phyloP scores from a whole-genome alignment of 2,888 invertebrate species.

The Sinelater perroti region DNA sequence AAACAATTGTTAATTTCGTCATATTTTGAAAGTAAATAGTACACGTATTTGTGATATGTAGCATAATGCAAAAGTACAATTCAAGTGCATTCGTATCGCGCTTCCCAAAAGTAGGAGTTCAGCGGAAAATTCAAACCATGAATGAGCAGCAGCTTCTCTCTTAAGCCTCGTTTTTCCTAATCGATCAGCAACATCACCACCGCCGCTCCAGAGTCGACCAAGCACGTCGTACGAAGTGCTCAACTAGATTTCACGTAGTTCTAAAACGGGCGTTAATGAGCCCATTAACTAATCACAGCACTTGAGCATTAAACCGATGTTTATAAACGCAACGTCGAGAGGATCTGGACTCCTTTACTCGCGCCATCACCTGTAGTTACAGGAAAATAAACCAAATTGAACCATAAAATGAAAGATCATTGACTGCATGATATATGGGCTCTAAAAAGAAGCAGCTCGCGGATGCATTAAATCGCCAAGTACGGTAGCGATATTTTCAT shows the following conservation, averaged over 20 bases:
- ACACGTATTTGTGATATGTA: too few relatives aligned
- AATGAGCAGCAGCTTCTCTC: too few relatives aligned
- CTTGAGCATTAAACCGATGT: slow-evolving; percentile 58
- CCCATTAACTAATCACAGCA: slow-evolving; percentile 60
- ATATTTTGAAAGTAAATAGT: too few relatives aligned
- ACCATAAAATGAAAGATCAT: slow-evolving; percentile 30
- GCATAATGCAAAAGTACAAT: too few relatives aligned
- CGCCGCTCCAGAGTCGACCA: neutral
- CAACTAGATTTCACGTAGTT: slow-evolving; percentile 31
- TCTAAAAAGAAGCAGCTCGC: slow-evolving; percentile 8
- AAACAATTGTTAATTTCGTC: too few relatives aligned
- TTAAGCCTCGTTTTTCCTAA: neutral
- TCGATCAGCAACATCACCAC: neutral
- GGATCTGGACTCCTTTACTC: slow-evolving; percentile 47
- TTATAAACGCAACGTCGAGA: slow-evolving; percentile 53
- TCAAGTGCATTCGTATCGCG: too few relatives aligned
- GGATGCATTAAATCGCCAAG: too few relatives aligned
- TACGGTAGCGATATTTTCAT: too few relatives aligned
- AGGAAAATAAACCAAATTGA: slow-evolving; percentile 30
- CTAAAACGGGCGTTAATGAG: slow-evolving; percentile 57
- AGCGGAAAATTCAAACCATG: too few relatives aligned
- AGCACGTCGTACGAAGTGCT: neutral
- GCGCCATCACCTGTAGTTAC: slow-evolving; percentile 45
- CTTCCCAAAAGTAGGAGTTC: too few relatives aligned
- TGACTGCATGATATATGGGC: slow-evolving; percentile 27